phyloP scores from a whole-genome alignment of 2,888 invertebrate species.

The Leptopterna dolabrata region DNA sequence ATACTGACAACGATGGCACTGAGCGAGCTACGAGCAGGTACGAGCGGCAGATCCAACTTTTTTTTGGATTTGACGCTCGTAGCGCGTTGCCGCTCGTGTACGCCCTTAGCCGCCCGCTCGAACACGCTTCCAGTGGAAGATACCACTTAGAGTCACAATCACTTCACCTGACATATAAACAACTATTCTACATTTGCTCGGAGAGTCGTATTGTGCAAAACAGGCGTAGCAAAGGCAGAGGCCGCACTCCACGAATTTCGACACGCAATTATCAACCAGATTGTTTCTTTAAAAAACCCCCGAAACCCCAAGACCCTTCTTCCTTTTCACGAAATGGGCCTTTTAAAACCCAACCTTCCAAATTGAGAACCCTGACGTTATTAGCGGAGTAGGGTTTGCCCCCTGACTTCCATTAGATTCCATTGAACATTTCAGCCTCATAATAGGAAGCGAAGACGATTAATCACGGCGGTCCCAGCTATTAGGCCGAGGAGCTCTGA shows the following conservation, averaged over 20 bases:
- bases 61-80: no score
- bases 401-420: conserved; percentile 9
- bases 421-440: conserved; percentile 25
- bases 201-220: no score
- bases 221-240: background rate
- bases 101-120: no score
- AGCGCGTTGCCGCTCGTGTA: no score
- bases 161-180: no score
- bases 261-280: background rate
- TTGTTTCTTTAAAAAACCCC: background rate
- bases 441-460: conserved; percentile 28
- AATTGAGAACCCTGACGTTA: conserved; percentile 21
- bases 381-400: background rate
- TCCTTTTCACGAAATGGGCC: background rate
- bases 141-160: no score
- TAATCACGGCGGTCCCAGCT: conserved; percentile 24
- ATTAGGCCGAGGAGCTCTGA: conserved; percentile 26
- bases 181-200: no score
- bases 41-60: no score
- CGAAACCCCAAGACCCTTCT: background rate
- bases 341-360: background rate
- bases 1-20: no score
- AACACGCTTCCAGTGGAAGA: no score
- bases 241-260: background rate
- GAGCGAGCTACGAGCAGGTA: no score